Percentiles rank a stretch among this genome's conserved stretches.
Conservation (phyloP, 2,113 vertebrate species). For the Camelus bactrianus region DNA sequence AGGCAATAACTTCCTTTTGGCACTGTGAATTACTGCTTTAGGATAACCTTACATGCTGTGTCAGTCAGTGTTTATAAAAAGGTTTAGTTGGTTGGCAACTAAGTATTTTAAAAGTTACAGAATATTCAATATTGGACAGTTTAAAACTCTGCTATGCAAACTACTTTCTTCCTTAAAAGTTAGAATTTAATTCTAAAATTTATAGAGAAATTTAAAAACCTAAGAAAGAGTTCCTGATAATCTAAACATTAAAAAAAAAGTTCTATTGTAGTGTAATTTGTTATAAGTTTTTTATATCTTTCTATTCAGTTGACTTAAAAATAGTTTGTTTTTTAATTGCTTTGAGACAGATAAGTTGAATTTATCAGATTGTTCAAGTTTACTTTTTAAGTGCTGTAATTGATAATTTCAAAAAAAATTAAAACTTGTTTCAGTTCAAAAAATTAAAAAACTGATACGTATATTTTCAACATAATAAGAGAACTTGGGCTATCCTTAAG, state of each 20-base stretch:
- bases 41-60: not conserved
- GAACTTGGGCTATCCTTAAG: not conserved
- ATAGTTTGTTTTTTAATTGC: not conserved
- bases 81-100: constrained; percentile 17
- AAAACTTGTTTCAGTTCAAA: constrained; percentile 17
- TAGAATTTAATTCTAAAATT: constrained; percentile 44
- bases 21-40: constrained; percentile 29
- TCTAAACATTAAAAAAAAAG: constrained; percentile 3
- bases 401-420: not conserved
- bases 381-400: not conserved
- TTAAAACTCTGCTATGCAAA: not conserved
- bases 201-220: constrained; percentile 30
- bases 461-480: constrained; percentile 24
- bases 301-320: constrained; percentile 22
- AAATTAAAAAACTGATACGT: not conserved
- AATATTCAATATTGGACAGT: not conserved
- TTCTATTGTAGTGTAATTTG: not conserved
- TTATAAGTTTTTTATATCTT: not conserved
- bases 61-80: constrained; percentile 5
- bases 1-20: not conserved
- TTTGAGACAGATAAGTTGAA: not conserved
- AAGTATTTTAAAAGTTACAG: constrained; percentile 34
- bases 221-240: not conserved
- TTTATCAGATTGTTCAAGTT: not conserved
- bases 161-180: not conserved